phyloP scores from a whole-genome alignment of 2,113 vertebrate genomes.

The Hippocampus mohnikei region DNA sequence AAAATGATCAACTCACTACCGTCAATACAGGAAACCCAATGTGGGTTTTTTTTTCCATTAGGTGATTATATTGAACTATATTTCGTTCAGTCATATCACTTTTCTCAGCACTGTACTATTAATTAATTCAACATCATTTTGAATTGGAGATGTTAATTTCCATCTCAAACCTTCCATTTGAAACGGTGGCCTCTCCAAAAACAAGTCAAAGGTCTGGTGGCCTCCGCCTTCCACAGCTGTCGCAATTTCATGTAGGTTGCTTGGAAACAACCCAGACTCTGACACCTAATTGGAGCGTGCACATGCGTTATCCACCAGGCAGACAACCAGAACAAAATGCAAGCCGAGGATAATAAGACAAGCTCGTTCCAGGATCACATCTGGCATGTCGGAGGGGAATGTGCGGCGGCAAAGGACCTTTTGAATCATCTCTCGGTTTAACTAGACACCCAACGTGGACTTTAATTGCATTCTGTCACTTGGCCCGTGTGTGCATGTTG shows the following conservation, averaged over 20 bases:
- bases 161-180: not conserved
- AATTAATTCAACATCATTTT: slow-evolving; percentile 7
- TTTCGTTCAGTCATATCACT: not conserved
- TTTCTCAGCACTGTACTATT: not conserved
- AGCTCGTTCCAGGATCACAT: slow-evolving; percentile 47
- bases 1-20: not conserved
- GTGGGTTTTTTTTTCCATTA: not conserved
- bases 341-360: slow-evolving; percentile 47
- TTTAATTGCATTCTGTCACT: not conserved
- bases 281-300: slow-evolving; percentile 45
- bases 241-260: slow-evolving; percentile 58
- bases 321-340: slow-evolving; percentile 32
- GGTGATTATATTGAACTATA: not conserved
- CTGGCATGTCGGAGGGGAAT: slow-evolving; percentile 26
- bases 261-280: slow-evolving; percentile 65
- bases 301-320: slow-evolving; percentile 11
- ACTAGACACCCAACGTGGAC: not conserved
- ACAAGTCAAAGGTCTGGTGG: slow-evolving; percentile 51
- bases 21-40: not conserved
- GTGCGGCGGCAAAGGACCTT: not conserved
- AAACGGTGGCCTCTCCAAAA: not conserved
- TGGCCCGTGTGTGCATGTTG: not conserved
- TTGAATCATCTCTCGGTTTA: slow-evolving; percentile 5
- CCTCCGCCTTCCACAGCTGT: slow-evolving; percentile 35
- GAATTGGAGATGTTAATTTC: slow-evolving; percentile 2